phyloP scores from a whole-genome alignment of 1,140 invertebrate species.

The Drosophila bocki region DNA sequence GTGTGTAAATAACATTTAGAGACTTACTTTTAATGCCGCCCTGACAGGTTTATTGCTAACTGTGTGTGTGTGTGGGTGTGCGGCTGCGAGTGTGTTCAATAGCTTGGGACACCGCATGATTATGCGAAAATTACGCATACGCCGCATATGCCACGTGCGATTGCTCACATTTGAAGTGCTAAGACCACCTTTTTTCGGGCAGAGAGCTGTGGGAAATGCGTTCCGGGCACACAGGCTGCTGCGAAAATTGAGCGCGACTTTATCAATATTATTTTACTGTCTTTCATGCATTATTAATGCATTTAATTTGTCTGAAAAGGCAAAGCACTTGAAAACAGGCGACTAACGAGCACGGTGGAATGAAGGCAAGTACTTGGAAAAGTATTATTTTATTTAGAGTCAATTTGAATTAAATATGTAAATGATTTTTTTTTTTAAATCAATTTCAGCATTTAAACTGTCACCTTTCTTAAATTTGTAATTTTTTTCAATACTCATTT shows the following conservation, averaged over 20 bases:
- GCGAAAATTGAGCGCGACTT: slow-evolving; percentile 51
- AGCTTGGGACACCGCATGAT: slow-evolving; percentile 67
- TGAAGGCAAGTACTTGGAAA: background rate
- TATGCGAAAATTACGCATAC: slow-evolving; percentile 81
- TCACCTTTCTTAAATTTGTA: background rate
- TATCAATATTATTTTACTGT: slow-evolving; percentile 70
- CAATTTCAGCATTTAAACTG: no score
- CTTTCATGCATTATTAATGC: slow-evolving; percentile 75
- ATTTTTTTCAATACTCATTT: background rate
- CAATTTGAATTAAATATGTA: no score
- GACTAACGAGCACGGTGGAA: slow-evolving; percentile 37
- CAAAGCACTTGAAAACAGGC: slow-evolving; percentile 33
- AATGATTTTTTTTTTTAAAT: no score
- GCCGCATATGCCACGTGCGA: slow-evolving; percentile 65
- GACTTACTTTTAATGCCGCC: slow-evolving; percentile 74
- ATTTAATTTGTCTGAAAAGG: slow-evolving; percentile 78
- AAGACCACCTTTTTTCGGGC: slow-evolving; percentile 37
- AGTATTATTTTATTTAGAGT: background rate
- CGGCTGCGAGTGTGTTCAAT: slow-evolving; percentile 62
- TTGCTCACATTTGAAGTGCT: slow-evolving; percentile 77
- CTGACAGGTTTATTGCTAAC: slow-evolving; percentile 71
- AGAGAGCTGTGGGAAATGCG: slow-evolving; percentile 33
- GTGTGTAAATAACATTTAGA: slow-evolving; percentile 74
- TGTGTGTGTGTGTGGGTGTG: slow-evolving; percentile 17
- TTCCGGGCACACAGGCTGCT: slow-evolving; percentile 13